Base-by-base conservation (phyloP, 2,113 vertebrate species). In the Cyanocitta stelleri region DNA sequence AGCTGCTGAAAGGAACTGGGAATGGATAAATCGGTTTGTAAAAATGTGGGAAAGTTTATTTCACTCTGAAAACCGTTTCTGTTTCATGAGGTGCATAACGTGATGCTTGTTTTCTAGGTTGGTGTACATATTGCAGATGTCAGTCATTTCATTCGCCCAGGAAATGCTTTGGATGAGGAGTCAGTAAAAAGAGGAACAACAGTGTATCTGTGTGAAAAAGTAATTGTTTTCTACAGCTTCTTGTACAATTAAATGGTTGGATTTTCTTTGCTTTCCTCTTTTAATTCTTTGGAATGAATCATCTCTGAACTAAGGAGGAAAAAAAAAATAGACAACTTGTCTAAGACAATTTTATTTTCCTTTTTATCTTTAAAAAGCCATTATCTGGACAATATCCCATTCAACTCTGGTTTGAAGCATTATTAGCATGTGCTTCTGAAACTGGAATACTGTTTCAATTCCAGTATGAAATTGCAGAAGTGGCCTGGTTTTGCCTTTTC, bases 71-170 rank as follows among this genome's bases (percentile, higher is more conserved):
- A 78, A 51, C 22, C 19, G 3, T 52, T 74, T 77, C 22, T 73
- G 3, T 59, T 59, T 66, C 8, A 5, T 39, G 43, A 85, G 33
- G 11, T 69, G 22, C 4, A 14, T 82, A 73, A 76, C 1, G 1
- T 32, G 13, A 21, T 77, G 22, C 26, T 62, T 92, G 10, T 88
- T 87, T 87, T 88, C 91, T 71, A 99, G 99, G 99, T 99, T 21
- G 99, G 99, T 32, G 99, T 99, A 54, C 99, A 99, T 92, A 99
- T 99, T 85, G 99, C 99, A 78, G 99, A 99, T 48, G 99, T 99
- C 90, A 99, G 99, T 89, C 99, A 99, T 97, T 99, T 99, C 93
- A 99, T 99, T 97, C 98, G 99, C 64, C 99, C 99, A 63, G 98
- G 99, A 95, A 99, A 99, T 93, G 98, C 99, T 58, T 91, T 99